Evolutionary conservation across 1,140 invertebrate species (phyloP).

Genomic region (Artemia franciscana): DNA sequence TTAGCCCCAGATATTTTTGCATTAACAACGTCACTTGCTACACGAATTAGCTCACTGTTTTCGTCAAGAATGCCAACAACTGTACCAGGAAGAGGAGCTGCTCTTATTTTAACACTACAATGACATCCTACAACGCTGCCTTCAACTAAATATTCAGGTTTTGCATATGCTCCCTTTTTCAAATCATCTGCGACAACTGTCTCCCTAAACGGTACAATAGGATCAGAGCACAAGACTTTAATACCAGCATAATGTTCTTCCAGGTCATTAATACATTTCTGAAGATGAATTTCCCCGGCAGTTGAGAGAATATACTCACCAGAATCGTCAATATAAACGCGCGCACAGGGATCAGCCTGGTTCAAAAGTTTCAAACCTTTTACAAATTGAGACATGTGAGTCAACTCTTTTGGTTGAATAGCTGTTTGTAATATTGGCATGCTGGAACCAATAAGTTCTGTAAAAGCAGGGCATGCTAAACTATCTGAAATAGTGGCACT

Average conservation of each 20-base stretch:
- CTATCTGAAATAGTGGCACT: conserved; percentile 71
- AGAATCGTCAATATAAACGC: conserved; percentile 63
- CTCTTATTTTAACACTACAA: conserved; percentile 46
- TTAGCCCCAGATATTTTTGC: no score
- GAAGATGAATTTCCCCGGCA: conserved; percentile 89
- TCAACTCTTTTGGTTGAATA: conserved; percentile 62
- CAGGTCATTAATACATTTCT: conserved; percentile 76
- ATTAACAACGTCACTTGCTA: conserved; percentile 19
- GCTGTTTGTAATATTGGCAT: conserved; percentile 82
- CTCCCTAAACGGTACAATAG: conserved; percentile 88
- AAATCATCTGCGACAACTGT: conserved; percentile 45
- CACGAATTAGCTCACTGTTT: conserved; percentile 31
- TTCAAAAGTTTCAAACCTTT: conserved; percentile 55
- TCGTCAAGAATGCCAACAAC: conserved; percentile 44
- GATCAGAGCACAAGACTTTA: conserved; percentile 67
- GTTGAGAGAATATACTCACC: conserved; percentile 92
- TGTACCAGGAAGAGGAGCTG: conserved; percentile 45
- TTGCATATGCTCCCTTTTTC: conserved; percentile 19
- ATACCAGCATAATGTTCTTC: conserved; percentile 46
- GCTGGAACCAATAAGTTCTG: conserved; percentile 49
- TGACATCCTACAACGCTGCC: conserved; percentile 43
- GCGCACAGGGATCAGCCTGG: conserved; percentile 35
- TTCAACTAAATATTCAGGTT: conserved; percentile 29
- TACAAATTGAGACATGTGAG: conserved; percentile 54
- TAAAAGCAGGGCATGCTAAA: conserved; percentile 64